phyloP scores from a whole-genome alignment of 2,888 invertebrate genomes.

The Tachina grossa region DNA sequence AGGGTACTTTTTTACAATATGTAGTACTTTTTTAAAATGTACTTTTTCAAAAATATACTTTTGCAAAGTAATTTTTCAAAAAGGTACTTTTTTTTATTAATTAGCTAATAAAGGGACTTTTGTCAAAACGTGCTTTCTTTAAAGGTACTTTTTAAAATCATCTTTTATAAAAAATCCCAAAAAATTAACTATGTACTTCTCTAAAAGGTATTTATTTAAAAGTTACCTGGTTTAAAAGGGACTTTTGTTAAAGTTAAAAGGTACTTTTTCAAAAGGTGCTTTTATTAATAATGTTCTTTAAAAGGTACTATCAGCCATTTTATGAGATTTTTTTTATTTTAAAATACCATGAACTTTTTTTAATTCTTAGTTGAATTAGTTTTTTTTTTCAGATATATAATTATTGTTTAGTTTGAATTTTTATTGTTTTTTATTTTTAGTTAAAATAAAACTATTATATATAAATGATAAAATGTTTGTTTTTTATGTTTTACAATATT shows the following conservation, averaged over 20 bases:
- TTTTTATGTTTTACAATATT: constrained; percentile 60
- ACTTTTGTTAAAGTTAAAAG: background rate
- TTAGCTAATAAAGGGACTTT: background rate
- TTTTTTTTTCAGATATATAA: constrained; percentile 25
- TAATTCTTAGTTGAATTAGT: constrained; percentile 55
- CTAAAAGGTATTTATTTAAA: background rate
- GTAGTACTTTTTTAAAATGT: background rate
- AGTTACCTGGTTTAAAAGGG: background rate
- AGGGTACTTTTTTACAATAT: background rate
- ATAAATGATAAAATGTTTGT: constrained; percentile 39
- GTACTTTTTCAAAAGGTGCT: too few relatives aligned
- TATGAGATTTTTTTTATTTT: constrained; percentile 20
- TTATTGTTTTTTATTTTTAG: constrained; percentile 67
- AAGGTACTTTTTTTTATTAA: background rate
- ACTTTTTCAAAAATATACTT: background rate
- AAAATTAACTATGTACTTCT: background rate
- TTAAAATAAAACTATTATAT: constrained; percentile 33
- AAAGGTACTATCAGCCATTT: constrained; percentile 7
- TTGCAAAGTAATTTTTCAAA: background rate
- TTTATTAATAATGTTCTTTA: background rate
- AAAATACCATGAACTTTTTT: constrained; percentile 9
- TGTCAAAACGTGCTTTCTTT: background rate
- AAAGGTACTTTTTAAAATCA: background rate
- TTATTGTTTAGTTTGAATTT: constrained; percentile 58
- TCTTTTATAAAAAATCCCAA: background rate